Evolutionary conservation across 2,797 vertebrate genomes (phyloP).

Genomic region (Propithecus perrieri): DNA sequence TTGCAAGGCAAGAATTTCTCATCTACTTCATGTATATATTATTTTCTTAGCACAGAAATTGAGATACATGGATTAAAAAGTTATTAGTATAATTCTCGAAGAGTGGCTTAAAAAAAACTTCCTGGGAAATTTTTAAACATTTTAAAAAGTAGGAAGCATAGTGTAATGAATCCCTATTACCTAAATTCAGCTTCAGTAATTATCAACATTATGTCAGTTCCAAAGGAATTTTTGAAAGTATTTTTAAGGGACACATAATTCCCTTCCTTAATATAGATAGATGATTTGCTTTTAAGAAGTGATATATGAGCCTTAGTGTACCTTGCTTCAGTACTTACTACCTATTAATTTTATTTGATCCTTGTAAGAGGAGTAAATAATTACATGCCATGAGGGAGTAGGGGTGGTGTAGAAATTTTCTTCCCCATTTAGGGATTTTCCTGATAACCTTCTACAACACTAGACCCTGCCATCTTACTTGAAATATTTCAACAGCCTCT

Average conservation of each 20-base stretch:
- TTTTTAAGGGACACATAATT: slow-evolving; percentile 7
- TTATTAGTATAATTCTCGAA: not conserved
- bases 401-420: not conserved
- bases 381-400: not conserved
- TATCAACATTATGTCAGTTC: slow-evolving; percentile 3
- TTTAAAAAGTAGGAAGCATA: not conserved
- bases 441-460: not conserved
- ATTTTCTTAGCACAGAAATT: slow-evolving; percentile 12
- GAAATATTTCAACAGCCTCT: not conserved
- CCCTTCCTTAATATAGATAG: not conserved
- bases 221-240: slow-evolving; percentile 40
- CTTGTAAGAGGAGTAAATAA: not conserved
- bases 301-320: not conserved
- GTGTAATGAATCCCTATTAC: not conserved
- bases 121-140: not conserved
- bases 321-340: not conserved
- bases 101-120: not conserved
- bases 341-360: not conserved
- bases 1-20: not conserved
- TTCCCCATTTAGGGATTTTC: not conserved
- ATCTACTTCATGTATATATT: not conserved
- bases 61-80: not conserved
- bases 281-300: not conserved
- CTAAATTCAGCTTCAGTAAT: not conserved
- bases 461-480: not conserved